Evolutionary conservation across 2,113 vertebrate species (phyloP).

Genomic region (Variabilichromis moorii): DNA sequence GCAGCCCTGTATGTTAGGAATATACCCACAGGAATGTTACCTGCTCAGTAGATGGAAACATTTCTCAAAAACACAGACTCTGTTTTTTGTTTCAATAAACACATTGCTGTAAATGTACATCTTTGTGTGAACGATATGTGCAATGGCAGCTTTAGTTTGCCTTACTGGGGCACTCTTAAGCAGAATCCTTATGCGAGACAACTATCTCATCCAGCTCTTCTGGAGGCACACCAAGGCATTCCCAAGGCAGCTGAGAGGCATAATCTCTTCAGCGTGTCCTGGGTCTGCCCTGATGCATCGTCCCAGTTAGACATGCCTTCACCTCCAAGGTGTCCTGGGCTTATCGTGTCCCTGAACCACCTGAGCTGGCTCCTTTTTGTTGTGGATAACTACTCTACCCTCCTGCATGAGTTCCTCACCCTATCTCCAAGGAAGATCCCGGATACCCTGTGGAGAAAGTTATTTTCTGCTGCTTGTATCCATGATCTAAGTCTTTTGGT

Average conservation of each 20-base stretch:
- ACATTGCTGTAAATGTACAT: not conserved
- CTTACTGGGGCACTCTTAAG: not conserved
- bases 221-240: not conserved
- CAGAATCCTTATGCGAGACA: not conserved
- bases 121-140: not conserved
- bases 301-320: not conserved
- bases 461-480: not conserved
- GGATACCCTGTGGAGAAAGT: not conserved
- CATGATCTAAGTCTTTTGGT: not conserved
- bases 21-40: not conserved
- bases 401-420: not conserved
- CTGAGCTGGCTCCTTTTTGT: not conserved
- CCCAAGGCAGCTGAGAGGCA: not conserved
- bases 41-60: not conserved
- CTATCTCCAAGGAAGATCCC: not conserved
- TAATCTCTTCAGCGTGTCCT: not conserved
- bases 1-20: not conserved
- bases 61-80: not conserved
- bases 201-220: not conserved
- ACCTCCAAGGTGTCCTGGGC: not conserved
- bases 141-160: not conserved
- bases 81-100: not conserved
- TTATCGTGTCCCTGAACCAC: not conserved
- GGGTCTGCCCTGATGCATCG: not conserved
- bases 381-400: not conserved